Percentiles rank a stretch among this genome's conserved stretches.
phyloP scores from a whole-genome alignment of 2,888 invertebrate genomes.

The Patella depressa region DNA sequence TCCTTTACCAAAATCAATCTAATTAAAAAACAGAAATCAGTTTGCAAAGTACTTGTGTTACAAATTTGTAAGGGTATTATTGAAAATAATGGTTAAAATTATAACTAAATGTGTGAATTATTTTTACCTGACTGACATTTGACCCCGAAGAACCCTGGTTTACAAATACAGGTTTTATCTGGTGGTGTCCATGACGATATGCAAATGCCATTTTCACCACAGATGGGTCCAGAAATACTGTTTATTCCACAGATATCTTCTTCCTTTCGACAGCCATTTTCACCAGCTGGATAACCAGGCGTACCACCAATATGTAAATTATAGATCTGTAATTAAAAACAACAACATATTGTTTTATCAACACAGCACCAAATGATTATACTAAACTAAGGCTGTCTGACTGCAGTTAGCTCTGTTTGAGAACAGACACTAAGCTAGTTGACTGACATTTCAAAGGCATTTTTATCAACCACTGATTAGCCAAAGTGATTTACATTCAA shows the following conservation, averaged over 20 bases:
- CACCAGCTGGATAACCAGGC: conserved; percentile 79
- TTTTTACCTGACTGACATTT: conserved; percentile 66
- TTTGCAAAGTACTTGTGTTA: too few species aligned
- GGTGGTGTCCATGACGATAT: conserved; percentile 79
- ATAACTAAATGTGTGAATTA: neutral
- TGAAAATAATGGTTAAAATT: too few species aligned
- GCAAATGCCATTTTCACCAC: conserved; percentile 81
- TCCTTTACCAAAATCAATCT: too few species aligned
- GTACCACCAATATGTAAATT: conserved; percentile 83
- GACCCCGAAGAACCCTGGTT: conserved; percentile 92
- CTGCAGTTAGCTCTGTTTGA: too few species aligned
- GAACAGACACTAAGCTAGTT: too few species aligned
- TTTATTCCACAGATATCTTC: conserved; percentile 81
- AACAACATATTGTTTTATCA: neutral
- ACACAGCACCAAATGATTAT: conserved; percentile 13
- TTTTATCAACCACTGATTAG: too few species aligned
- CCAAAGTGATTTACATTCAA: too few species aligned
- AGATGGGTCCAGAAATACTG: conserved; percentile 44
- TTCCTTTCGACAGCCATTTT: conserved; percentile 89
- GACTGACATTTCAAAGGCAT: too few species aligned
- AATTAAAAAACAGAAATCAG: too few species aligned
- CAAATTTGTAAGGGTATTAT: too few species aligned
- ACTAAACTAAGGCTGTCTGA: neutral
- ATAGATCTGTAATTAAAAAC: conserved; percentile 79
- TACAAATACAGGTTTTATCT: conserved; percentile 87